These are phyloP conservation scores for Perizoma flavofasciatum DNA, from an alignment of 2,888 invertebrate genomes.

Conservation along the genomic window DNA sequence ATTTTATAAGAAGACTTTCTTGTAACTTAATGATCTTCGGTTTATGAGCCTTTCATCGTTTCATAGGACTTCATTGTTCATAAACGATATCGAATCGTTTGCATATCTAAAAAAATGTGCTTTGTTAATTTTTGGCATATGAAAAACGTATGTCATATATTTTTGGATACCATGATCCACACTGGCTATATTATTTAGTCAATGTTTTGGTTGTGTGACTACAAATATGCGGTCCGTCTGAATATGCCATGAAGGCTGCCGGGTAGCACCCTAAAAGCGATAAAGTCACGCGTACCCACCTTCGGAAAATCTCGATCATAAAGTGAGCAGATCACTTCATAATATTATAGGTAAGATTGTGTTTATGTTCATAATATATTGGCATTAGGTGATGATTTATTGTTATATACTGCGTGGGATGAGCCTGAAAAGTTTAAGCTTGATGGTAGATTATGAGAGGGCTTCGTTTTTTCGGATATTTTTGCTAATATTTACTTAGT, in stretches of 20 bases:
- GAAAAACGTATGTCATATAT: too few species aligned
- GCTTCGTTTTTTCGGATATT: not conserved
- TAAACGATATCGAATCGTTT: too few species aligned
- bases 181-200: too few species aligned
- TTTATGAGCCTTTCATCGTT: too few species aligned
- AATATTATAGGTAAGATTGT: slow-evolving; percentile 41
- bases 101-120: too few species aligned
- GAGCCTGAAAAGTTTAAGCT: slow-evolving; percentile 9
- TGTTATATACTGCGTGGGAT: slow-evolving; percentile 20
- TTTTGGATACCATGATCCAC: too few species aligned
- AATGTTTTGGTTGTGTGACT: too few species aligned
- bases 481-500: too few species aligned
- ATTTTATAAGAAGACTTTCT: too few species aligned
- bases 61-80: too few species aligned
- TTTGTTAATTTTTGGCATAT: too few species aligned
- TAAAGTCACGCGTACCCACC: slow-evolving; percentile 46
- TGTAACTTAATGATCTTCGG: too few species aligned
- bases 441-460: slow-evolving; percentile 8
- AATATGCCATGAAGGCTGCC: not conserved
- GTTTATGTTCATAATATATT: slow-evolving; percentile 40
- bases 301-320: slow-evolving; percentile 37
- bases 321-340: slow-evolving; percentile 45
- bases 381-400: slow-evolving; percentile 35
- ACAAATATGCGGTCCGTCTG: slow-evolving; percentile 7
- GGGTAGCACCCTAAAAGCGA: slow-evolving; percentile 15